Evolutionary conservation across 64 coral and sea anemone genomes (phyloP), one percentile per base, ranked within the genome.

Genomic region (Montipora capricornis): DNA sequence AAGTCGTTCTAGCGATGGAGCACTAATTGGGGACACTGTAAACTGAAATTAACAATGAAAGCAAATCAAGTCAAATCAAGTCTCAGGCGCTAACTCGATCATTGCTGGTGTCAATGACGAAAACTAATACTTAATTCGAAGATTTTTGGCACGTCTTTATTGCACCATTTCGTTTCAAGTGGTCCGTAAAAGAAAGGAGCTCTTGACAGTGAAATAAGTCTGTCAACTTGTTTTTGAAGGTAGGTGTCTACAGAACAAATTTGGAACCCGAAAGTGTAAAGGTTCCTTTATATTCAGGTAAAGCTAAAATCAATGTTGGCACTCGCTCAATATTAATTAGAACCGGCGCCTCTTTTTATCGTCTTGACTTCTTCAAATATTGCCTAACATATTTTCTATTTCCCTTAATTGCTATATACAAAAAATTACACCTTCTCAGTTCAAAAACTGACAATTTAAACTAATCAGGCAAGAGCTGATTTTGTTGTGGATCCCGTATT

Each of bases 31-130:
- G 29, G 37, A 37, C 37, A 37, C 37, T 37, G 37, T 37, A 37
- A 37, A 37, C 37, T 37, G 37, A 37, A 37, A 37, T 37, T 37
- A 37, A 2, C 2, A 2, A 37, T 37, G 37, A 37, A 37, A 37
- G 37, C 37, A 37, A 37, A 37, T 37, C 37, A 37, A 37, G 37
- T 37, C 66, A n/a, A 68, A 2, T 68, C 47, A 73, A 71, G 24
- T 17, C 47, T 47, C 19, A 71, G 14, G 73, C 50, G 19, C 82
- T 49, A 49, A 17, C 44, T 17, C 0, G 44, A 49, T 71, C 82
- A 62, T 64, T 17, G 82, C 82, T 86, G 82, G 46, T 69, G 80
- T 82, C n/a, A 22, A 71, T 71, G 66, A 7, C 66, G 47, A 71
- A 24, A 71, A 22, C 7, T 52, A 71, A 45, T 49, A 2, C 19